phyloP scores from a whole-genome alignment of 2,113 vertebrate genomes.

The Ptilorrhoa leucosticta region DNA sequence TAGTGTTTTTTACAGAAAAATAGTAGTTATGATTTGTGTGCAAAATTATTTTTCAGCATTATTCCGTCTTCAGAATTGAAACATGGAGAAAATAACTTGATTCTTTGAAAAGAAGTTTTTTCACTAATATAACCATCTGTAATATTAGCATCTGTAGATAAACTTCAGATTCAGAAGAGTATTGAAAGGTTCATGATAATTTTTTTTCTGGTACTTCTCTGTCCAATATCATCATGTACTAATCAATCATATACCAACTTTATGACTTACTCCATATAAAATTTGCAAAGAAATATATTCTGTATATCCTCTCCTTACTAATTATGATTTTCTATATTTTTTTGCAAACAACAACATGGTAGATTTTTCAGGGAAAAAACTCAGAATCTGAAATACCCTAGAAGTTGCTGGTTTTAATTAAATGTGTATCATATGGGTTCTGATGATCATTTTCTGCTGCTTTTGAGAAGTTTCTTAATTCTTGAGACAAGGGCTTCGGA shows the following conservation, averaged over 20 bases:
- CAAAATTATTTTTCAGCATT: neutral
- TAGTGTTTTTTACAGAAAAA: neutral
- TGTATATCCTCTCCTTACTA: neutral
- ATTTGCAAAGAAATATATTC: neutral
- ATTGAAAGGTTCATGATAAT: neutral
- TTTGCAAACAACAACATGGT: neutral
- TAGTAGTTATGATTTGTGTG: neutral
- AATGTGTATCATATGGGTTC: neutral
- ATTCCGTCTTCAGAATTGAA: neutral
- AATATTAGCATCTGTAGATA: neutral
- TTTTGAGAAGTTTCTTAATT: neutral
- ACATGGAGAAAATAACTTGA: neutral
- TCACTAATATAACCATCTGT: neutral
- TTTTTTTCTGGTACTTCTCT: neutral
- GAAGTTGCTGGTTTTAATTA: neutral
- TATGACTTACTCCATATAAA: neutral
- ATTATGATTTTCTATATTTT: neutral
- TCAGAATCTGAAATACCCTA: neutral
- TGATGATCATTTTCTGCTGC: neutral
- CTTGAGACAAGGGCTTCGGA: neutral
- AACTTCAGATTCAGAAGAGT: neutral
- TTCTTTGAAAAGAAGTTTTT: neutral
- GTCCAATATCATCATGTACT: rapidly evolving
- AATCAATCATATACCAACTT: neutral
- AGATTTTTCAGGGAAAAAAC: neutral